A percentile compares a stretch with the other conserved stretches of the same genome.
phyloP scores from a whole-genome alignment of 2,888 invertebrate species.

The Machimus atricapillus region DNA sequence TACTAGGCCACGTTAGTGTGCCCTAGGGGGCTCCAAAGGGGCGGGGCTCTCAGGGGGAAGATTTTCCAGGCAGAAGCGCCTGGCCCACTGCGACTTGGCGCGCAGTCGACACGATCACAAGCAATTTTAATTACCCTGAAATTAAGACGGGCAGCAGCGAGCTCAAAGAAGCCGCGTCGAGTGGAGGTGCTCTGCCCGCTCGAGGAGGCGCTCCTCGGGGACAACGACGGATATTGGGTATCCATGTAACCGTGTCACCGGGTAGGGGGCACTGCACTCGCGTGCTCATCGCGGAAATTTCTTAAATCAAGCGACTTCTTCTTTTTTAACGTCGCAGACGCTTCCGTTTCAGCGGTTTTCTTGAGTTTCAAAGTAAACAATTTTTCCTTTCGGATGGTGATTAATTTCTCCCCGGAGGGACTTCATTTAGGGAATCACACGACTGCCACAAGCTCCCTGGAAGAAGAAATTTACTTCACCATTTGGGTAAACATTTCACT shows the following conservation, averaged over 20 bases:
- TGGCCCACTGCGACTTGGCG: not conserved
- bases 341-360: not conserved
- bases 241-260: not conserved
- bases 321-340: not conserved
- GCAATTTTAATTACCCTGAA: not conserved
- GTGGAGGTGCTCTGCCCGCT: not conserved
- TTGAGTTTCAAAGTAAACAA: not conserved
- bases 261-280: not conserved
- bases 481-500: not conserved
- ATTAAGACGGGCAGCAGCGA: not conserved
- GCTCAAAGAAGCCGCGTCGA: not conserved
- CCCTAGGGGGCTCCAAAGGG: not conserved
- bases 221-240: not conserved
- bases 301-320: not conserved
- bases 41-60: not conserved
- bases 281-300: not conserved
- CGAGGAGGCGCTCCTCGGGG: not conserved
- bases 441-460: not conserved
- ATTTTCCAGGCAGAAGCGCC: not conserved
- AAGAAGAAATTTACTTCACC: not conserved
- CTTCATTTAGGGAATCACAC: not conserved
- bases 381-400: not conserved
- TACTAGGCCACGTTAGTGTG: not conserved
- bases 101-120: not conserved
- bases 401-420: not conserved